These are phyloP conservation scores for Diplogasteroides magnus DNA, from an alignment of 1,140 invertebrate genomes.

Conservation along the genomic window DNA sequence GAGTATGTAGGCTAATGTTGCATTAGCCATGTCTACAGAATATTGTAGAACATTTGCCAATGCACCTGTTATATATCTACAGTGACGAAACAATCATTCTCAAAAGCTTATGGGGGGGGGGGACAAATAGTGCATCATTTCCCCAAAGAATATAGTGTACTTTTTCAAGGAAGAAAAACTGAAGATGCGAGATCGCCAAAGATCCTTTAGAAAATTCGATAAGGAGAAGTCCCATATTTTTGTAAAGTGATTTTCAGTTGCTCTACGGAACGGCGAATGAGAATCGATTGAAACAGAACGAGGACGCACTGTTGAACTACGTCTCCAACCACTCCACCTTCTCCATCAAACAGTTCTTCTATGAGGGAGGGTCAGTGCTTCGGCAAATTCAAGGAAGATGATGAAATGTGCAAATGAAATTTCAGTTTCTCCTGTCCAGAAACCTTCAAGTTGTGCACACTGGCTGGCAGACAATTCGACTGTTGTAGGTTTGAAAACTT, in stretches of 20 bases:
- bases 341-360: constrained; percentile 42
- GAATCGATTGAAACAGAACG: not conserved
- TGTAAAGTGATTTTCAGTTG: constrained; percentile 14
- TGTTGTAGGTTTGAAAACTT: constrained; percentile 33
- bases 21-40: too few species aligned
- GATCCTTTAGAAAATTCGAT: too few species aligned
- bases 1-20: too few species aligned
- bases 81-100: too few species aligned
- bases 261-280: constrained; percentile 6
- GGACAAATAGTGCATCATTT: too few species aligned
- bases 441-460: constrained; percentile 38
- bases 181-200: too few species aligned
- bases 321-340: constrained; percentile 14
- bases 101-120: too few species aligned
- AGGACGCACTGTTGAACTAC: constrained; percentile 3
- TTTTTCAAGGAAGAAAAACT: too few species aligned
- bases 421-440: constrained; percentile 36
- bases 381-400: not conserved
- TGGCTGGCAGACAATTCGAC: constrained; percentile 40
- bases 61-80: too few species aligned
- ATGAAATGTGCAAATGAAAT: too few species aligned
- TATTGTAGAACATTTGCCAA: too few species aligned
- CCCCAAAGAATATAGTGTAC: too few species aligned
- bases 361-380: constrained; percentile 25
- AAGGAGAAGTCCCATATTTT: not conserved